Evolutionary conservation across 1,140 invertebrate species (phyloP), one percentile per base, ranked within the genome.

Genomic region (Trichoplusia ni): DNA sequence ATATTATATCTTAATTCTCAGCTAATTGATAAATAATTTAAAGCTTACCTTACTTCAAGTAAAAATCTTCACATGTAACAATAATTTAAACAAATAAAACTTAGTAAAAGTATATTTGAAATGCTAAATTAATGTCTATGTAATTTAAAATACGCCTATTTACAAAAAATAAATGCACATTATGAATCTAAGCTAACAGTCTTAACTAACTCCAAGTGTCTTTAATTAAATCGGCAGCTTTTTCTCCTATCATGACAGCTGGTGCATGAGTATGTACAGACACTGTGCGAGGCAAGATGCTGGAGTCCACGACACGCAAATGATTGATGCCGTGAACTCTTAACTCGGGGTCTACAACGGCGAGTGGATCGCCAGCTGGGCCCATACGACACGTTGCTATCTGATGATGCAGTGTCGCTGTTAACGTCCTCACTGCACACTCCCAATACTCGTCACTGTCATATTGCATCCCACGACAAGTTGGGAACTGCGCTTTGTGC

Each of bases 211-310:
- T 38, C 69, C 72, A 77, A 13, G 63, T 67, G 8, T 18, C 85
- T 78, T 95, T 95, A 42, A 97, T 95, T 67, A 96, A 84, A 90
- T 96, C 95, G 0, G 95, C 92, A 0, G 94, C 95, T 83, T 96
- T 96, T 75, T 97, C 96, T 0, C 92, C 96, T 35, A 97, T 95
- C 95, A 96, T 96, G 16, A 97, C 95, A 2, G 92, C 92, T 1
- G 96, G 95, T 0, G 95, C 96, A 84, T 96, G 96, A 0, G 95
- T 96, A 69, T 97, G 96, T 0, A 94, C 95, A 27, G 91, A 91
- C 92, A 75, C 91, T 74, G 97, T 95, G 0, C 93, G 94, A 0
- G 96, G 96, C 94, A 97, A 96, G 31, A 89, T 66, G 40, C 79
- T 82, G 0, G 80, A 80, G 51, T 90, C 87, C 0, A 84, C 77